Conservation (phyloP, 2,888 invertebrate species). For the Stegana nigrithorax region DNA sequence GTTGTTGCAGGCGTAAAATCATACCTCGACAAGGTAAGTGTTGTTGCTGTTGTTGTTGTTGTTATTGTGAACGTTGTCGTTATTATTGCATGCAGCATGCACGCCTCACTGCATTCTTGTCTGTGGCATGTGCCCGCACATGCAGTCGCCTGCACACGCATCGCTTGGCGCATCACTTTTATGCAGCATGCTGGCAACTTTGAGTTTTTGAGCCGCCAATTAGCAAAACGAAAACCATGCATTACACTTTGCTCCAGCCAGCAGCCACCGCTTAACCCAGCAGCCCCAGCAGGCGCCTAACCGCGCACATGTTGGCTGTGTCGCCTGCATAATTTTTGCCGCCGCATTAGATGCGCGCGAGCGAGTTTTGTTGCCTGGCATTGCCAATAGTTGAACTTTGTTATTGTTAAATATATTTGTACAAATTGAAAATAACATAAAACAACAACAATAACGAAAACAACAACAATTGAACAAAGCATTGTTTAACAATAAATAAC, state of each 20-base stretch:
- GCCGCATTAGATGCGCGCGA: constrained; percentile 9
- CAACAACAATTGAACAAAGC: too few relatives aligned
- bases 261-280: neutral
- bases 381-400: neutral
- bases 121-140: too few relatives aligned
- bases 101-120: constrained; percentile 9
- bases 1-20: too few relatives aligned
- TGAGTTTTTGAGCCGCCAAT: constrained; percentile 18
- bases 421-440: too few relatives aligned
- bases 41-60: constrained; percentile 1
- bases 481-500: too few relatives aligned
- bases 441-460: too few relatives aligned
- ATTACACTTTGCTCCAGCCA: neutral
- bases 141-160: constrained; percentile 13
- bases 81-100: constrained; percentile 2
- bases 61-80: neutral
- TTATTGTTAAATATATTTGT: constrained; percentile 13
- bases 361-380: constrained; percentile 4
- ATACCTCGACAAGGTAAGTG: neutral
- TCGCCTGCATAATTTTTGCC: constrained; percentile 16
- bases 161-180: neutral
- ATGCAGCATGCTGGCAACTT: constrained; percentile 5
- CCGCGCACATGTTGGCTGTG: too few relatives aligned
- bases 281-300: too few relatives aligned
- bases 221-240: constrained; percentile 16